Percentiles rank a stretch among this genome's conserved stretches.
Evolutionary conservation across 2,113 vertebrate species (phyloP).

Genomic region (Leucopsar rothschildi): DNA sequence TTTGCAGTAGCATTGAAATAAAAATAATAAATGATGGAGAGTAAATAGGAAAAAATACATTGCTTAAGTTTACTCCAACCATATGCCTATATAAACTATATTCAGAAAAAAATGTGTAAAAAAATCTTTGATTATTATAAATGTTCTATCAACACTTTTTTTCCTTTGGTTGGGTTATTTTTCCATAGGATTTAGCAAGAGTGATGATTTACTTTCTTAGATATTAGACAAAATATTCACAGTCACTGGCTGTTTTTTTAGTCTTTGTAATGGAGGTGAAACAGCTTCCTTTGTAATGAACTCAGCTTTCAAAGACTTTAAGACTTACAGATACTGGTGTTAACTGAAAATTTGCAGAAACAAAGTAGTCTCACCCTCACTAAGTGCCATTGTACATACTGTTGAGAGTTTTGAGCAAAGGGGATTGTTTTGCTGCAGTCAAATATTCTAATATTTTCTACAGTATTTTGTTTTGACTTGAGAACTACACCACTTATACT

Average conservation of each 20-base stretch:
- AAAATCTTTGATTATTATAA: neutral
- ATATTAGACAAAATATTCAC: neutral
- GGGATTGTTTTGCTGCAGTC: neutral
- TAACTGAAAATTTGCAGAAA: neutral
- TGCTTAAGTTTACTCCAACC: neutral
- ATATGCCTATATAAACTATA: neutral
- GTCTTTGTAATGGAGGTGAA: neutral
- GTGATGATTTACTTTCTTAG: neutral
- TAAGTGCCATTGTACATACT: neutral
- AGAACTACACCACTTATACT: neutral
- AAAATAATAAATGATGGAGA: neutral
- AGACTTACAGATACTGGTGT: neutral
- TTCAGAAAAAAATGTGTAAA: neutral
- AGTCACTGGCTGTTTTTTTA: rapidly evolving
- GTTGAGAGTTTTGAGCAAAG: neutral
- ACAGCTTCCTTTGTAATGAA: neutral
- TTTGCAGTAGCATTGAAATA: neutral
- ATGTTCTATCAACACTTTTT: neutral
- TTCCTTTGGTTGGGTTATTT: neutral
- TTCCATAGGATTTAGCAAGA: neutral
- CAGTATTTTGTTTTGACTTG: neutral
- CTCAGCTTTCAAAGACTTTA: neutral
- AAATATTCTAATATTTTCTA: neutral
- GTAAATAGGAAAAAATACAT: neutral
- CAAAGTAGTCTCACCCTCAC: rapidly evolving